phyloP scores from a whole-genome alignment of 2,113 vertebrate species.

The Alectura lathami region DNA sequence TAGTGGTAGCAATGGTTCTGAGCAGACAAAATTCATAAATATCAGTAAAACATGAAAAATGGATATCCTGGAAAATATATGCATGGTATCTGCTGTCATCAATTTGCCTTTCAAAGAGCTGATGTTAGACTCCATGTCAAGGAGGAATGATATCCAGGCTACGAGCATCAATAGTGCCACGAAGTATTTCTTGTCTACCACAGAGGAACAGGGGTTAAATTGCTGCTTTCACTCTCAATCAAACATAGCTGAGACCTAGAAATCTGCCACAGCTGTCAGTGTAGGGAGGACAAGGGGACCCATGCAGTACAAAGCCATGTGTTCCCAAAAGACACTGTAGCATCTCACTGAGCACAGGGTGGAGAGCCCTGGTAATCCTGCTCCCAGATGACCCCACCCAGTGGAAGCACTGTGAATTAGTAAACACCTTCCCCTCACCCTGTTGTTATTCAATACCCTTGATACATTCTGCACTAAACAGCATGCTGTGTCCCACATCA shows the following conservation, averaged over 20 bases:
- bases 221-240: neutral
- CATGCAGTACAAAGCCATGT: neutral
- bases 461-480: neutral
- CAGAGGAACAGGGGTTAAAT: neutral
- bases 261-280: neutral
- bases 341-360: neutral
- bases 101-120: neutral
- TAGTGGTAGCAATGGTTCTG: neutral
- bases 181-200: neutral
- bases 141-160: neutral
- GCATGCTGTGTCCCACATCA: neutral
- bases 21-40: neutral
- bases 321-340: fast-evolving
- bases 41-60: neutral
- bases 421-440: neutral
- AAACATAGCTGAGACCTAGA: neutral
- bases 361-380: neutral
- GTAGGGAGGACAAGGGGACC: neutral
- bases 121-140: neutral
- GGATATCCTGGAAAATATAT: neutral
- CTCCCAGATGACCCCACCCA: neutral
- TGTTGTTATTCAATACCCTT: neutral
- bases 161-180: neutral
- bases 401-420: neutral
- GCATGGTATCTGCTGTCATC: neutral